These are phyloP conservation scores for Laticauda laticaudata DNA, from an alignment of 2,113 vertebrate species.

Conservation along the genomic window DNA sequence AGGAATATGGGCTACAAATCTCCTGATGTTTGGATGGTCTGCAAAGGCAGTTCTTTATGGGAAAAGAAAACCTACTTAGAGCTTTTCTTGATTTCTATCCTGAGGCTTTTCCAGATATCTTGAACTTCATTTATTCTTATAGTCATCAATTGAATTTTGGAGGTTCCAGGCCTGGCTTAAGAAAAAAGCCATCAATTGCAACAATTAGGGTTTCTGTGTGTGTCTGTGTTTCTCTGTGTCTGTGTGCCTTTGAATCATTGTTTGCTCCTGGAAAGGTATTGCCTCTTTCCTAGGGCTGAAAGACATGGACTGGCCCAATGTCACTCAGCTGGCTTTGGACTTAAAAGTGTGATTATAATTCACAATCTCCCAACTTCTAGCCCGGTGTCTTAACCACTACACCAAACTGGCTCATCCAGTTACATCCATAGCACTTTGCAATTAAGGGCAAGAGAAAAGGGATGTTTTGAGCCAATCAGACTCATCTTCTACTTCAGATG, in stretches of 20 bases:
- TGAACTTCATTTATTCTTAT: neutral
- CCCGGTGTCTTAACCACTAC: neutral
- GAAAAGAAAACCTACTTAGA: neutral
- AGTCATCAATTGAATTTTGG: neutral
- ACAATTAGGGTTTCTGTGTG: neutral
- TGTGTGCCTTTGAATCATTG: no score
- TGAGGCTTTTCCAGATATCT: neutral
- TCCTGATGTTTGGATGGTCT: neutral
- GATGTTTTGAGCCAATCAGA: neutral
- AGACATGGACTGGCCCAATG: neutral
- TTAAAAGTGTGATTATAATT: neutral
- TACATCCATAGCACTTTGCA: neutral
- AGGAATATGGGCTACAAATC: constrained; percentile 7
- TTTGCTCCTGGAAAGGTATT: neutral
- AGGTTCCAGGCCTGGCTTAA: no score
- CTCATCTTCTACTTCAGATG: neutral
- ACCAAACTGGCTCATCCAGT: neutral
- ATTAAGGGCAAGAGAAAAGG: neutral
- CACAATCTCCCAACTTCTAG: neutral
- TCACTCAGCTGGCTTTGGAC: neutral
- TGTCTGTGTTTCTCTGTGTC: no score
- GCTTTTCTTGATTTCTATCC: neutral
- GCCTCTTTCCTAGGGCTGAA: neutral
- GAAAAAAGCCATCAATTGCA: neutral
- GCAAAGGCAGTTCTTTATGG: neutral